phyloP scores from a whole-genome alignment of 2,113 vertebrate species.

The Pionites leucogaster region DNA sequence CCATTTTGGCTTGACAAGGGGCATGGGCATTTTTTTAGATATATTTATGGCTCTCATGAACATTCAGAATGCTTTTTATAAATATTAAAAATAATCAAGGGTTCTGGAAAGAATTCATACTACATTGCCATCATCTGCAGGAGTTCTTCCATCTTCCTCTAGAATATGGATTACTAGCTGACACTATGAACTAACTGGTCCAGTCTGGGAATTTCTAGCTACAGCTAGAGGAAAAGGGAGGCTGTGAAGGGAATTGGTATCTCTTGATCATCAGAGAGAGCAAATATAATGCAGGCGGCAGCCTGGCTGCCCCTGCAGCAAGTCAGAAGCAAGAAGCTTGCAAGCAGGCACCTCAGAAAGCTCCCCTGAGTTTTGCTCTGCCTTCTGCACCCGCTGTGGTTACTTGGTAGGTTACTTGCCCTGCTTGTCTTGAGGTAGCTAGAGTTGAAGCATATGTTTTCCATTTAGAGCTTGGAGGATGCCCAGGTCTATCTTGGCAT shows the following conservation, averaged over 20 bases:
- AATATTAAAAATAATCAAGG: conserved; percentile 61
- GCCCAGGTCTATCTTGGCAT: conserved; percentile 60
- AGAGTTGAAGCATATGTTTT: conserved; percentile 35
- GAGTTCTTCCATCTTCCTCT: conserved; percentile 59
- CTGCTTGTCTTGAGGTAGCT: conserved; percentile 44
- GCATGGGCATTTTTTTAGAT: conserved; percentile 49
- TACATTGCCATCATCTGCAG: conserved; percentile 50
- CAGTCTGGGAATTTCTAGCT: conserved; percentile 45
- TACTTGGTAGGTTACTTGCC: conserved; percentile 43
- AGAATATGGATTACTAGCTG: conserved; percentile 33
- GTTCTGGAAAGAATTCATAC: conserved; percentile 61
- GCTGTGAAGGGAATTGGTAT: conserved; percentile 39
- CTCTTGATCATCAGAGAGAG: conserved; percentile 49
- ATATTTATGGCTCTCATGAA: conserved; percentile 50
- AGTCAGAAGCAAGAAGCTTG: conserved; percentile 56
- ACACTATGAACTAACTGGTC: conserved; percentile 42
- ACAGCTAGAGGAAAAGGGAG: conserved; percentile 15
- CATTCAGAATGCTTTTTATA: conserved; percentile 49
- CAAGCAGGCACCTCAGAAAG: conserved; percentile 43
- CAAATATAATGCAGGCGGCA: conserved; percentile 54
- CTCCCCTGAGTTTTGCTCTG: conserved; percentile 17
- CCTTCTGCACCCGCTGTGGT: conserved; percentile 49
- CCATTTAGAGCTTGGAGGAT: conserved; percentile 60
- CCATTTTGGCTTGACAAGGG: conserved; percentile 61
- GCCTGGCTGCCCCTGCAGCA: conserved; percentile 57